These are phyloP conservation scores for Dendrolimus houi DNA, from an alignment of 2,888 invertebrate genomes.

Conservation along the genomic window DNA sequence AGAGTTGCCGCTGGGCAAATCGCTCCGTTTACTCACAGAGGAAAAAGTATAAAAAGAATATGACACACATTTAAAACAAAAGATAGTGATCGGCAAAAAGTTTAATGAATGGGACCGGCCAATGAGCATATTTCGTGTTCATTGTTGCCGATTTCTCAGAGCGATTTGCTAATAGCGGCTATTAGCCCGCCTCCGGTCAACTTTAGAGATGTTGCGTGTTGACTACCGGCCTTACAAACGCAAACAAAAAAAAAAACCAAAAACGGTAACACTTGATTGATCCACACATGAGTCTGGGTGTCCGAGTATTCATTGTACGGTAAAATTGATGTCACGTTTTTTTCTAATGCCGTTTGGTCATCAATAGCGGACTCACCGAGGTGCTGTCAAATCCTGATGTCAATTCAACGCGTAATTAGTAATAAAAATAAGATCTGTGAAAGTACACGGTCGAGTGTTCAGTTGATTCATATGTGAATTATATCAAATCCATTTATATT, in stretches of 20 bases:
- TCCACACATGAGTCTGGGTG: constrained; percentile 29
- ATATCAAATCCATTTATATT: neutral
- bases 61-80: constrained; percentile 57
- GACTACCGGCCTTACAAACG: constrained; percentile 50
- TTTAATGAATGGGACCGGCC: constrained; percentile 59
- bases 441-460: neutral
- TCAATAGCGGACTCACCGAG: constrained; percentile 30
- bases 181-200: constrained; percentile 55
- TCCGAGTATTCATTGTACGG: constrained; percentile 41
- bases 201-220: constrained; percentile 44
- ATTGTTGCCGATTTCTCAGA: constrained; percentile 68
- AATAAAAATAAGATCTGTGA: neutral
- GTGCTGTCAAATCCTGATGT: constrained; percentile 29
- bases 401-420: constrained; percentile 13
- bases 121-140: constrained; percentile 65
- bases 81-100: constrained; percentile 50
- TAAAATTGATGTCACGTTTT: constrained; percentile 45
- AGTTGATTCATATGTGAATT: neutral
- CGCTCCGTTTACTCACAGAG: constrained; percentile 46
- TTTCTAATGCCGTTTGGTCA: constrained; percentile 35
- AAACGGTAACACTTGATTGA: constrained; percentile 67
- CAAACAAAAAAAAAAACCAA: constrained; percentile 44
- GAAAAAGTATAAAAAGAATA: constrained; percentile 39
- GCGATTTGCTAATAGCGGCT: constrained; percentile 64
- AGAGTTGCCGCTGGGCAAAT: constrained; percentile 44